Evolutionary conservation across 2,113 vertebrate species (phyloP), one percentile per base, ranked within the genome.

Genomic region (Tenebrosternarchus preto): DNA sequence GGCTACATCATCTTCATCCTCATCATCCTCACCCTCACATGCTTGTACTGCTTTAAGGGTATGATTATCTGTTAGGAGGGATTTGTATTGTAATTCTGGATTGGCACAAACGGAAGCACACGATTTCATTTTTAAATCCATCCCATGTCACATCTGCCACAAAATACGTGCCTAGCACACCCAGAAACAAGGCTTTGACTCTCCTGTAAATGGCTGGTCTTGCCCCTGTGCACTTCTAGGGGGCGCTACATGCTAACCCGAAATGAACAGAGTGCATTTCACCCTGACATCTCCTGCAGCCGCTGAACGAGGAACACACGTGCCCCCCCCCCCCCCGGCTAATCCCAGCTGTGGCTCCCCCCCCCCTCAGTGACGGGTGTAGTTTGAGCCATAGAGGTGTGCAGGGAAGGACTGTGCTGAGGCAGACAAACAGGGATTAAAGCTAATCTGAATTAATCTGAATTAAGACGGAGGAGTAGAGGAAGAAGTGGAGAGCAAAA

Each of bases 311-410:
- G 87, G 78, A 50, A 82, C 82, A 83, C 84, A 85, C 79, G 33
- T 46, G 29, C n/a, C n/a, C n/a, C n/a, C n/a, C n/a, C n/a, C n/a
- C 63, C 4, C 55, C 55, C 88, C 63, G 6, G 87, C 88, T 93
- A 92, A 93, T 92, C 90, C 91, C 80, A 84, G 85, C 87, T 92
- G 91, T 43, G 11, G 6, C 6, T 9, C 39, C 39, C 39, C 39
- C 39, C 6, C 39, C 6, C 39, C 5, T 43, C 39, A 50, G 8
- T 12, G 43, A 88, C 81, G 89, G 81, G 88, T 87, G 84, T 91
- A 91, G 91, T 91, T 90, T 87, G 80, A 85, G 72, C 33, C 56
- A 11, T 50, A 36, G 61, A 69, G 55, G 73, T 25, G 33, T 4
- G 9, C 15, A 27, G 9, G 78, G 85, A 84, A 86, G 82, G 82